Conservation (phyloP, 2,888 invertebrate genomes). For the Corbicula japonica region DNA sequence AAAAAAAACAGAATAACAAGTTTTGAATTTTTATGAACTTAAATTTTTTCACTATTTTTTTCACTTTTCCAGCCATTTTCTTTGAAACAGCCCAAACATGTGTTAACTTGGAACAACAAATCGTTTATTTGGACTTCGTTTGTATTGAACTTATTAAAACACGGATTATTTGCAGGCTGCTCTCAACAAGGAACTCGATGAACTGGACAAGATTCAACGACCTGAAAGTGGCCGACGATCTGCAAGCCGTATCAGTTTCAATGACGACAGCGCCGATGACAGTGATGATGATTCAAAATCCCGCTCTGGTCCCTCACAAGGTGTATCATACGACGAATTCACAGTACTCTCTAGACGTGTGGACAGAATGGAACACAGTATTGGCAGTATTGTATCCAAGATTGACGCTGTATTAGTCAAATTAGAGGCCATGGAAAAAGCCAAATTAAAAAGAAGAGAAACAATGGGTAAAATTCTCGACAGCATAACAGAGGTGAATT, state of each 20-base stretch:
- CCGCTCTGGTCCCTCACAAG: constrained; percentile 80
- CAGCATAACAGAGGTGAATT: constrained; percentile 86
- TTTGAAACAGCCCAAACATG: too few species aligned
- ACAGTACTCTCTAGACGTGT: constrained; percentile 87
- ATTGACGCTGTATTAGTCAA: constrained; percentile 88
- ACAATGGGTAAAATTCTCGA: constrained; percentile 87
- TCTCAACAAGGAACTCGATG: constrained; percentile 83
- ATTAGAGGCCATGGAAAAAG: constrained; percentile 88
- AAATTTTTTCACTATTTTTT: too few species aligned
- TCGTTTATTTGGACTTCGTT: too few species aligned
- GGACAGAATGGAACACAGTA: constrained; percentile 88
- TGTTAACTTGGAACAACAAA: too few species aligned
- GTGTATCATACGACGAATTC: constrained; percentile 87
- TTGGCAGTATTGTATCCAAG: constrained; percentile 87
- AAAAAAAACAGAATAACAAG: too few species aligned
- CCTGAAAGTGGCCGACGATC: constrained; percentile 79
- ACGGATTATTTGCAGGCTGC: too few species aligned
- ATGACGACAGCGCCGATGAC: constrained; percentile 84
- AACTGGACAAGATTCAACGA: constrained; percentile 78
- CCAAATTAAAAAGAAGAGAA: constrained; percentile 87
- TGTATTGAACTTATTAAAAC: constrained; percentile 25
- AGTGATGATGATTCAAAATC: constrained; percentile 85
- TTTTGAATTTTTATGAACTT: too few species aligned
- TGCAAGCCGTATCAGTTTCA: constrained; percentile 80
- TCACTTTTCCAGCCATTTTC: too few species aligned